phyloP scores from a whole-genome alignment of 2,888 invertebrate species.

The Pseudococcus longispinus region DNA sequence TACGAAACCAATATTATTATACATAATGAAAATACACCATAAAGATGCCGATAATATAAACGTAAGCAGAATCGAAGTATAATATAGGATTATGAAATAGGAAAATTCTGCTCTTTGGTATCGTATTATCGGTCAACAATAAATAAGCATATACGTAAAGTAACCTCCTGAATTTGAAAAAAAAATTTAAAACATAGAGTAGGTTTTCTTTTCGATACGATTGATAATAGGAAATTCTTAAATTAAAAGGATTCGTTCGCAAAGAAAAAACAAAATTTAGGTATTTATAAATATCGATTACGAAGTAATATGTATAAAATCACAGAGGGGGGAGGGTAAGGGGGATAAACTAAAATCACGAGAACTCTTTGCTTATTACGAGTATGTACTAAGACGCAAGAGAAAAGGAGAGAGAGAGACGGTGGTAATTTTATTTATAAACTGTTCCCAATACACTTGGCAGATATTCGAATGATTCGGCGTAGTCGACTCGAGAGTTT shows the following conservation, averaged over 20 bases:
- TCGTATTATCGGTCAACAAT: not conserved
- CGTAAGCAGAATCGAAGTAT: not conserved
- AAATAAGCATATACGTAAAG: not conserved
- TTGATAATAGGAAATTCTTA: conserved; percentile 11
- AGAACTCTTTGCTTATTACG: not conserved
- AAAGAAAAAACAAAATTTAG: not conserved
- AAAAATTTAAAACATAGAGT: not conserved
- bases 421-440: conserved; percentile 1
- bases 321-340: not conserved
- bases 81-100: conserved; percentile 4
- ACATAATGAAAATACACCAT: not conserved
- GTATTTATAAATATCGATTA: not conserved
- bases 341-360: not conserved
- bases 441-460: conserved; percentile 7
- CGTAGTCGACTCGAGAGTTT: conserved; percentile 8
- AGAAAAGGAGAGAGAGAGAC: too few species aligned
- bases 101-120: not conserved
- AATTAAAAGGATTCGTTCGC: not conserved
- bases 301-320: conserved; percentile 32
- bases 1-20: not conserved
- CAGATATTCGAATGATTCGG: not conserved
- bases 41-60: conserved; percentile 14
- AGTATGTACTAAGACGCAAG: too few species aligned
- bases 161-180: conserved; percentile 22
- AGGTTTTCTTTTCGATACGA: not conserved